Base-by-base conservation (phyloP, 2,888 invertebrate species). In the Pteria penguin region DNA sequence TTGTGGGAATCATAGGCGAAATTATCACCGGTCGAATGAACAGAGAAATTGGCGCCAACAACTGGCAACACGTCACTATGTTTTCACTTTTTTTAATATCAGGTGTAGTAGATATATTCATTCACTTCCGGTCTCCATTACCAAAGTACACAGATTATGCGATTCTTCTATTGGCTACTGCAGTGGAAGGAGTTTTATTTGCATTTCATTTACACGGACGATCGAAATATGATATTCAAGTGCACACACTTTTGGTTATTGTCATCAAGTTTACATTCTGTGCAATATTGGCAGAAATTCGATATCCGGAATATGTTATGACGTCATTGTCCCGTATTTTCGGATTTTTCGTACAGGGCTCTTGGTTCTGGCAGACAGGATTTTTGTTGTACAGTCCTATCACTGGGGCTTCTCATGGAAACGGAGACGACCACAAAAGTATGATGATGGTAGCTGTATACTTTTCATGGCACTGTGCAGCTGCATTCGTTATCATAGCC, bases 291-390 rank as follows among this genome's bases (percentile, higher is more conserved):
- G 68, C 89, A 22, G 93, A 93, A 82, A 88, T 91, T 86, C 75
- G 75, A 11, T 85, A 86, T 75, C 88, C 88, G 3, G 70, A 85
- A 52, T 89, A 86, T 72, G 86, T 92, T 1, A 57, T 92, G 54
- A 84, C 90, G 0, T 87, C 91, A 0, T 76, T 93, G 32, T 79
- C 87, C 4, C 73, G 93, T 57, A 79, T 87, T 18, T 92, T 89
- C 75, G 91, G 91, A 73, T 87, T 91, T 0, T 75, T 92, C 3
- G 84, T 93, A 4, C 93, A 93, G 86, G 93, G 93, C 29, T 91
- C 92, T 8, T 93, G 93, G 93, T 93, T 93, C 84, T 91, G 88
- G 80, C 92, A 92, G 80, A 89, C 93, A 14, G 93, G 90, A 1
- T 92, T 92, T 81, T 92, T 93, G 60, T 84, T 93, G 24, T 93